These are phyloP conservation scores for Corythucha ciliata DNA, from an alignment of 2,888 invertebrate species.

Conservation along the genomic window DNA sequence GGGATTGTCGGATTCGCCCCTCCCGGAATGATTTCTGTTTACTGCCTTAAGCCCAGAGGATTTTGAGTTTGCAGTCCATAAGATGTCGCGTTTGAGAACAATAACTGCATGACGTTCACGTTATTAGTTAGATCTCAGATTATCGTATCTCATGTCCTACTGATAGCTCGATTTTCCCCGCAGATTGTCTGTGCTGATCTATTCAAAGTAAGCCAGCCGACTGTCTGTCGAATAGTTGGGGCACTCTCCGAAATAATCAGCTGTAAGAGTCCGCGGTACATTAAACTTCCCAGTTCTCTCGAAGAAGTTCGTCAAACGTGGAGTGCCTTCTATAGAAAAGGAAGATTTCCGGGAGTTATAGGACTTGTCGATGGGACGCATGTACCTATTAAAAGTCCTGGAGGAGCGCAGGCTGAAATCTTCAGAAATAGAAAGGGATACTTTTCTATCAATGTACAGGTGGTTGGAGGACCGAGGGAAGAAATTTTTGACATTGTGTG, in stretches of 20 bases:
- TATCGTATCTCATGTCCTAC: no score
- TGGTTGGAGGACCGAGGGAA: no score
- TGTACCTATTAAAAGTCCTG: not conserved
- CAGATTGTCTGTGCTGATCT: slow-evolving; percentile 8
- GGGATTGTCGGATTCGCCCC: no score
- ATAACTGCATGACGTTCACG: no score
- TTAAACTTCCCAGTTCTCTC: not conserved
- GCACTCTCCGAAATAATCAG: not conserved
- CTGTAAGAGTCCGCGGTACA: not conserved
- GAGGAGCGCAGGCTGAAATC: slow-evolving; percentile 1
- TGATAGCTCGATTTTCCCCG: no score
- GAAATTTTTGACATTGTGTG: slow-evolving; percentile 1
- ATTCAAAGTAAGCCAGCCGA: not conserved
- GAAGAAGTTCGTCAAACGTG: slow-evolving; percentile 2
- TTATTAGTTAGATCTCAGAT: no score
- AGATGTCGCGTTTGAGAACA: no score
- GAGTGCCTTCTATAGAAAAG: not conserved
- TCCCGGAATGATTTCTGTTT: no score
- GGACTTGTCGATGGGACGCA: no score
- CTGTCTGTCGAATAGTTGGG: not conserved
- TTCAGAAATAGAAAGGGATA: no score
- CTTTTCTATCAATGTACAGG: slow-evolving; percentile 2
- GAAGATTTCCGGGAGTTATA: slow-evolving; percentile 10
- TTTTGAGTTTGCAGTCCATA: no score
- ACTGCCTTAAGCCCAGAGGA: no score